These are phyloP conservation scores for Brachionus plicatilis DNA, from an alignment of 1,140 invertebrate species.

Conservation along the genomic window DNA sequence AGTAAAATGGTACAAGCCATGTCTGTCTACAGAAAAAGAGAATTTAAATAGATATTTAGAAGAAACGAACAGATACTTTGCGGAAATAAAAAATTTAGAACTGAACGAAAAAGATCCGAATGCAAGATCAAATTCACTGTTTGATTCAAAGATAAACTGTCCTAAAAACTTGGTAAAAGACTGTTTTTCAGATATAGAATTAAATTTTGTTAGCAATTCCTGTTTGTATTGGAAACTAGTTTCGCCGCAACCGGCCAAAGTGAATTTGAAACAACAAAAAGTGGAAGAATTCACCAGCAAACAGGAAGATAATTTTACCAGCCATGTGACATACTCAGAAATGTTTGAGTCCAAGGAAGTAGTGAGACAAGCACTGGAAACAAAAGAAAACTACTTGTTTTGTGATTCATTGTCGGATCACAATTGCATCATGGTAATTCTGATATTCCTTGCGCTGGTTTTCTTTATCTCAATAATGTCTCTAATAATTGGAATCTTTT, in stretches of 20 bases:
- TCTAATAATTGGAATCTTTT: neutral
- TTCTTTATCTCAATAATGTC: neutral
- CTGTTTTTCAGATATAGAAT: neutral
- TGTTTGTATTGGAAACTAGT: slow-evolving; percentile 6
- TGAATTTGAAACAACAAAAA: neutral
- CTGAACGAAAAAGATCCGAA: neutral
- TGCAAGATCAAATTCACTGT: neutral
- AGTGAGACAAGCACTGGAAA: neutral
- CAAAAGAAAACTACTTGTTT: neutral
- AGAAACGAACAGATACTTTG: neutral
- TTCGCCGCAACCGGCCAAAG: neutral
- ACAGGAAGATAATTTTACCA: neutral
- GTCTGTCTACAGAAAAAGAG: neutral
- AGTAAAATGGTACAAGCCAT: neutral
- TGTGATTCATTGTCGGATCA: neutral
- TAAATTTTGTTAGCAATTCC: neutral
- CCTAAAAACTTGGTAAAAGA: neutral
- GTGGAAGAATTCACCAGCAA: slow-evolving; percentile 5
- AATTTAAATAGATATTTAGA: slow-evolving; percentile 5
- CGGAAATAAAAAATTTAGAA: neutral
- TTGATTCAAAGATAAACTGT: neutral
- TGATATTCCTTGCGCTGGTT: neutral
- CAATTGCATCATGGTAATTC: neutral
- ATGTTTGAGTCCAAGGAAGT: neutral
- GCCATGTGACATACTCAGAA: neutral